Evolutionary conservation across 2,888 invertebrate species (phyloP).

Genomic region (Tenthredo notha): DNA sequence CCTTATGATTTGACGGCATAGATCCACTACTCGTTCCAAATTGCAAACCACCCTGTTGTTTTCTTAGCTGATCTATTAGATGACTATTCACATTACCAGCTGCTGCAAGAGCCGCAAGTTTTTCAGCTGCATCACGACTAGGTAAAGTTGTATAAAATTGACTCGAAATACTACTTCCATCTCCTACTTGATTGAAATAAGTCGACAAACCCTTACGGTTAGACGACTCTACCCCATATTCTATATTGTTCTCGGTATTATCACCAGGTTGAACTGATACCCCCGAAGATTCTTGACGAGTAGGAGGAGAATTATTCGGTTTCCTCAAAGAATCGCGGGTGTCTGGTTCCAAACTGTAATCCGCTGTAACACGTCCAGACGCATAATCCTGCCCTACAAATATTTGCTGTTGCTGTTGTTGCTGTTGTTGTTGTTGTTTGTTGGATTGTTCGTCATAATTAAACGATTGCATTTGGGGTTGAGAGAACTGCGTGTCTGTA

Average conservation of each 20-base stretch:
- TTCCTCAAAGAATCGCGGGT: conserved; percentile 48
- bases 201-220: conserved; percentile 71
- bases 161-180: conserved; percentile 65
- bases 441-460: conserved; percentile 74
- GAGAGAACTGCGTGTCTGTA: conserved; percentile 66
- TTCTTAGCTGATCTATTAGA: conserved; percentile 68
- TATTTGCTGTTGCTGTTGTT: conserved; percentile 63
- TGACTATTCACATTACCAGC: conserved; percentile 80
- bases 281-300: conserved; percentile 56
- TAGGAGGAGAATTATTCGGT: conserved; percentile 57
- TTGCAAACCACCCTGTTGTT: conserved; percentile 66
- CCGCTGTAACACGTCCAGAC: conserved; percentile 70
- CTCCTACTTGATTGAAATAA: conserved; percentile 80
- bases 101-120: conserved; percentile 82
- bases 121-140: conserved; percentile 83
- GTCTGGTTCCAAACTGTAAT: conserved; percentile 69
- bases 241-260: conserved; percentile 71
- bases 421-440: conserved; percentile 66
- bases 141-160: conserved; percentile 82
- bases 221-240: conserved; percentile 67
- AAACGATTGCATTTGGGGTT: conserved; percentile 74
- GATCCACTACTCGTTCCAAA: conserved; percentile 65
- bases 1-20: conserved; percentile 70
- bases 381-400: conserved; percentile 69
- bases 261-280: conserved; percentile 61